Percentiles rank a stretch among this genome's conserved stretches.
These are phyloP conservation scores for Calidris pygmaea DNA, from an alignment of 2,113 vertebrate genomes.

Conservation along the genomic window DNA sequence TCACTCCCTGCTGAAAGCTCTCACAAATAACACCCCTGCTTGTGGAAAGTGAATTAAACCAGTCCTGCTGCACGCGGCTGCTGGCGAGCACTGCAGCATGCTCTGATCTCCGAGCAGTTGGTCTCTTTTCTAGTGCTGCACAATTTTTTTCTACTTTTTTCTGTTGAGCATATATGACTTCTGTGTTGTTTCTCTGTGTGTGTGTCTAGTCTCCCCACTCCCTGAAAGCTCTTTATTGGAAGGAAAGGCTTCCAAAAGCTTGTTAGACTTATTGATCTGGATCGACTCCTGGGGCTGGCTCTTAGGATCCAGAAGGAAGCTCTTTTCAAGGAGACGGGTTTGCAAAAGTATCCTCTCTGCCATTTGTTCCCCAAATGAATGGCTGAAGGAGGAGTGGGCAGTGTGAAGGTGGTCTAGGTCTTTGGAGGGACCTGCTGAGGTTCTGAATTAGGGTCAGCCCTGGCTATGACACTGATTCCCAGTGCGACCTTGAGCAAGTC, in stretches of 20 bases:
- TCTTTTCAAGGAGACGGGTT: neutral
- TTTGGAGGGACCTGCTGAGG: neutral
- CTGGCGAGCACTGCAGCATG: neutral
- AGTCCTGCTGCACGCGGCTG: neutral
- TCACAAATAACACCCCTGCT: conserved; percentile 43
- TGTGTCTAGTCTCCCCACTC: neutral
- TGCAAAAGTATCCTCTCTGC: neutral
- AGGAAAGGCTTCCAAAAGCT: neutral
- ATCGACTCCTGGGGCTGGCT: neutral
- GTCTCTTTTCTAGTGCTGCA: neutral
- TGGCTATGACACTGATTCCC: neutral
- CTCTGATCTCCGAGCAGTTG: neutral
- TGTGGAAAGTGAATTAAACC: conserved; percentile 1
- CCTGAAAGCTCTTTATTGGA: neutral
- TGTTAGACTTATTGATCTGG: neutral
- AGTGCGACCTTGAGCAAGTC: neutral
- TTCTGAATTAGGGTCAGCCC: neutral
- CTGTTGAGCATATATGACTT: neutral
- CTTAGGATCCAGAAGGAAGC: neutral
- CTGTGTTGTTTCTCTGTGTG: neutral
- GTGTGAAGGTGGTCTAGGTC: neutral
- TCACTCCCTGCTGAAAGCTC: conserved; percentile 43
- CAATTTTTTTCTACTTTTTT: conserved; percentile 6
- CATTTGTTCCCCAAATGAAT: neutral
- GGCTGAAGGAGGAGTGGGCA: neutral